Conservation (phyloP, 1,140 invertebrate genomes). For the Atta colombica region DNA sequence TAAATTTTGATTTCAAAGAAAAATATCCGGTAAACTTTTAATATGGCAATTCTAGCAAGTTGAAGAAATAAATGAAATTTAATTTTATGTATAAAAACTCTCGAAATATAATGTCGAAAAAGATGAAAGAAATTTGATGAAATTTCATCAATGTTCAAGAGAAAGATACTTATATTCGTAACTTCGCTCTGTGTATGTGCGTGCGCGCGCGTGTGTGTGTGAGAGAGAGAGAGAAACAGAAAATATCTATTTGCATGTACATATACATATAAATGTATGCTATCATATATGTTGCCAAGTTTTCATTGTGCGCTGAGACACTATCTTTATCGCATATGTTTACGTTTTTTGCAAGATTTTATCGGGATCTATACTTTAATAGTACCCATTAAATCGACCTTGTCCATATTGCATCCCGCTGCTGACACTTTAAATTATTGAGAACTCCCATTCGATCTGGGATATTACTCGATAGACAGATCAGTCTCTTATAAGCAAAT, state of each 20-base stretch:
- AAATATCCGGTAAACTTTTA: too few relatives aligned
- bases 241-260: constrained; percentile 1
- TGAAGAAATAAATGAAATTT: not conserved
- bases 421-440: not conserved
- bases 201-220: too few relatives aligned
- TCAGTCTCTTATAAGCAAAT: constrained; percentile 18
- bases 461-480: not conserved
- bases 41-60: not conserved
- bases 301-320: constrained; percentile 32
- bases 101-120: not conserved
- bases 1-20: too few relatives aligned
- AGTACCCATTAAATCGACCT: constrained; percentile 20
- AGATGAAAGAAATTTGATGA: not conserved
- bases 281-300: not conserved
- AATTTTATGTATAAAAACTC: not conserved
- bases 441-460: not conserved
- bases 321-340: not conserved
- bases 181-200: not conserved
- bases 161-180: not conserved
- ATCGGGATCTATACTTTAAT: not conserved
- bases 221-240: not conserved
- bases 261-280: not conserved
- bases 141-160: constrained; percentile 1
- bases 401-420: constrained; percentile 9
- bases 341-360: not conserved